A percentile compares a stretch with the other conserved stretches of the same genome.
Evolutionary conservation across 2,797 vertebrate species (phyloP).

Genomic region (Pachyuromys duprasi): DNA sequence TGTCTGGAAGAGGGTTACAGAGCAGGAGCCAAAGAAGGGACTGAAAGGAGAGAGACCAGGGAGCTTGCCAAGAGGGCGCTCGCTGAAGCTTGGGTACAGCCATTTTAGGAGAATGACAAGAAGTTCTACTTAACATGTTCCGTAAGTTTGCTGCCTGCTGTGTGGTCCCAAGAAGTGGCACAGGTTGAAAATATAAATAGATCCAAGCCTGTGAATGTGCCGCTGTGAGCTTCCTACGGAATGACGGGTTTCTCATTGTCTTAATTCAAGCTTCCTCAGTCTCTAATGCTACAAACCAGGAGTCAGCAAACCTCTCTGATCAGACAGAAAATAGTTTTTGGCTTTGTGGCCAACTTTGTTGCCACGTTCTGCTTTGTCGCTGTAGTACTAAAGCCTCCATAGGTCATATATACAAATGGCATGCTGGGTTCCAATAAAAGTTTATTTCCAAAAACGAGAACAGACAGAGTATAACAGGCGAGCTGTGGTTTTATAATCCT

Average conservation of each 20-base stretch:
- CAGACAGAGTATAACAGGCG: neutral
- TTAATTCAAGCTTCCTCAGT: neutral
- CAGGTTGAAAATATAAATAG: slow-evolving; percentile 59
- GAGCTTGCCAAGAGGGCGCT: slow-evolving; percentile 41
- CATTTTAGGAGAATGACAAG: slow-evolving; percentile 61
- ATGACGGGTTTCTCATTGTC: neutral
- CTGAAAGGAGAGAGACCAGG: neutral
- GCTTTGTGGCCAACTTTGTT: neutral
- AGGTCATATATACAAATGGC: neutral
- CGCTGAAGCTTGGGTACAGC: slow-evolving; percentile 52
- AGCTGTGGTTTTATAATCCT: neutral
- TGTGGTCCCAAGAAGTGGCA: slow-evolving; percentile 40
- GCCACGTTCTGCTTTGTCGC: neutral
- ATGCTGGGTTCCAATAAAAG: neutral
- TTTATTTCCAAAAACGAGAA: neutral
- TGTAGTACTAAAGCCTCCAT: neutral
- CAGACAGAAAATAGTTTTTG: neutral
- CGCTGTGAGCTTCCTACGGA: neutral
- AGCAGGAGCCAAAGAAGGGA: neutral
- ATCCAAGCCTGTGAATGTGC: neutral
- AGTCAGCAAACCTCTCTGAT: neutral
- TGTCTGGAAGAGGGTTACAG: slow-evolving; percentile 16
- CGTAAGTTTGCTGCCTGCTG: slow-evolving; percentile 70
- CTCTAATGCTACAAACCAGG: neutral
- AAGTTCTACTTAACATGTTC: slow-evolving; percentile 71